phyloP scores from a whole-genome alignment of 2,888 invertebrate species.

The Eupeodes latifasciatus region DNA sequence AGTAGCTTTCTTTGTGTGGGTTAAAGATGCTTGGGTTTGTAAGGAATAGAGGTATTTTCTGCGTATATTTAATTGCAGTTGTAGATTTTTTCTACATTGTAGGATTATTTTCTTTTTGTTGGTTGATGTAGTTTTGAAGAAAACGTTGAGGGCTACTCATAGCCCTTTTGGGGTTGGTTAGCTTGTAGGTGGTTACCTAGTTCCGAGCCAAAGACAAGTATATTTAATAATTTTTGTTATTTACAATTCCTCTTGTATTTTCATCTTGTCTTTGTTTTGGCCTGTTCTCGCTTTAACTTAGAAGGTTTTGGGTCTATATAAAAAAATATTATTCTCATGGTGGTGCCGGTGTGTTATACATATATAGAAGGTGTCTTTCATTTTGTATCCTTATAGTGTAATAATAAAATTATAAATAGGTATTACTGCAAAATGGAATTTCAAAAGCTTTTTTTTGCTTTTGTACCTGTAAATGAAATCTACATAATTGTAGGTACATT shows the following conservation, averaged over 20 bases:
- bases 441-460: no score
- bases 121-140: slow-evolving; percentile 16
- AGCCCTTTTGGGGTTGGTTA: slow-evolving; percentile 44
- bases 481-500: no score
- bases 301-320: neutral
- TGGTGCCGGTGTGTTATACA: slow-evolving; percentile 14
- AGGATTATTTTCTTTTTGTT: slow-evolving; percentile 37
- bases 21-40: slow-evolving; percentile 55
- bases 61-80: slow-evolving; percentile 48
- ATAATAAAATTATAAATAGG: slow-evolving; percentile 56
- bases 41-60: slow-evolving; percentile 30
- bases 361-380: slow-evolving; percentile 16
- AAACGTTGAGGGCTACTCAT: slow-evolving; percentile 21
- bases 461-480: no score
- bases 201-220: slow-evolving; percentile 37
- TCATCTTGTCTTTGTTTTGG: neutral
- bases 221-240: slow-evolving; percentile 11
- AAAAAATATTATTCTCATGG: slow-evolving; percentile 36
- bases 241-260: slow-evolving; percentile 42
- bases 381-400: slow-evolving; percentile 9
- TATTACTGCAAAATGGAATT: neutral
- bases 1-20: slow-evolving; percentile 50
- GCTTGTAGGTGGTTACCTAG: slow-evolving; percentile 31
- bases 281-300: neutral
- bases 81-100: slow-evolving; percentile 27